A percentile compares a stretch with the other conserved stretches of the same genome.
These are phyloP conservation scores for Aurelia coerulea DNA, from an alignment of 30 jellyfish, hydroid and myxozoan species.

Conservation along the genomic window DNA sequence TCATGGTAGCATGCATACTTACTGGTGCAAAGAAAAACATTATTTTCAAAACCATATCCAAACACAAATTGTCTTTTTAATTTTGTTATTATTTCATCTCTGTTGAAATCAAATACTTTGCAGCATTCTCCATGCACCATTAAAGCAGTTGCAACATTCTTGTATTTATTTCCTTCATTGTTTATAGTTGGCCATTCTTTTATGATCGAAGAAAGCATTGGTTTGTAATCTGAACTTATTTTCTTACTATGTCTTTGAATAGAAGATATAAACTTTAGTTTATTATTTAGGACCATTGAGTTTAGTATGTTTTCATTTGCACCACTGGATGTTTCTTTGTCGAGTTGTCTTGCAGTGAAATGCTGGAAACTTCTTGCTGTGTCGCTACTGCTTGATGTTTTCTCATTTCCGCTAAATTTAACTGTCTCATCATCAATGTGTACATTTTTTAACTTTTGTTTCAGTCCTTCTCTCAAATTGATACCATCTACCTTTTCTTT, in stretches of 20 bases:
- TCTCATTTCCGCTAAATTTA: too few relatives aligned
- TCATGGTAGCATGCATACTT: background rate
- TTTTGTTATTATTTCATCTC: background rate
- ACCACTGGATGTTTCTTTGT: background rate
- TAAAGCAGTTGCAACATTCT: constrained; percentile 8
- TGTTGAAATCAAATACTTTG: constrained; percentile 31
- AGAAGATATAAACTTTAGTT: constrained; percentile 39
- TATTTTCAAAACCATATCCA: constrained; percentile 12
- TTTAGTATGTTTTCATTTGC: background rate
- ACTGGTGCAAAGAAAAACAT: constrained; percentile 16
- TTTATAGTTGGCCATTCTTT: constrained; percentile 10
- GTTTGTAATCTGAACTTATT: constrained; percentile 35
- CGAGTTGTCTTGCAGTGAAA: background rate
- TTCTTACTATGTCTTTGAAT: constrained; percentile 33
- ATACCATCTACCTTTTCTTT: background rate
- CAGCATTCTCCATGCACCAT: constrained; percentile 53
- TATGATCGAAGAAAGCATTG: constrained; percentile 3
- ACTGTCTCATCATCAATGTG: background rate
- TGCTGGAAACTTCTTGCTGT: background rate
- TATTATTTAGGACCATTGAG: constrained; percentile 5
- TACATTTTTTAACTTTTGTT: background rate
- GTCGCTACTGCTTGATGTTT: background rate
- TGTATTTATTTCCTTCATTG: constrained; percentile 24
- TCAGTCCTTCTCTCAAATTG: background rate
- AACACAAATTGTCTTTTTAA: background rate